Conservation (phyloP, 2,888 invertebrate species). For the Adineta ricciae region DNA sequence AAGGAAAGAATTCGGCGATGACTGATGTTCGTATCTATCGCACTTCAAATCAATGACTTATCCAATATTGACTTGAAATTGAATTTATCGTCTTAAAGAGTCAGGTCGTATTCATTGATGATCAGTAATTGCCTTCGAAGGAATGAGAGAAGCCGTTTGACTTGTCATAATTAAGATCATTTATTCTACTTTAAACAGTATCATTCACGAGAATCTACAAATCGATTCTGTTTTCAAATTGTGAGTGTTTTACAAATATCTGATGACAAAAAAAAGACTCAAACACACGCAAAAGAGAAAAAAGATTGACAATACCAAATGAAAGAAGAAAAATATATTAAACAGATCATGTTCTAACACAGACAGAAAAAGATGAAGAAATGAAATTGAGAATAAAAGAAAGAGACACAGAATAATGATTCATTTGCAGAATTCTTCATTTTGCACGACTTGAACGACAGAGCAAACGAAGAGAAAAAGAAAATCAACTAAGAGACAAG, state of each 20-base stretch:
- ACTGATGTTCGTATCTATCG: too few species aligned
- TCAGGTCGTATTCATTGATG: too few species aligned
- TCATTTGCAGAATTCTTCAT: not conserved
- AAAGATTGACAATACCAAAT: not conserved
- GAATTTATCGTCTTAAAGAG: too few species aligned
- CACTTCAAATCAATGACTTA: too few species aligned
- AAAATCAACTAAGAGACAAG: not conserved
- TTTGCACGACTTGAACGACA: not conserved
- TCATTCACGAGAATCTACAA: conserved; percentile 3
- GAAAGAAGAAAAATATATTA: not conserved
- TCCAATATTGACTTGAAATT: too few species aligned
- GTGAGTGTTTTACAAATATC: not conserved
- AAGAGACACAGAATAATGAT: not conserved
- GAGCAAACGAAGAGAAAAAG: not conserved
- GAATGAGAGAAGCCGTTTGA: too few species aligned
- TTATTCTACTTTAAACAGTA: not conserved
- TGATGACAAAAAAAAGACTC: not conserved
- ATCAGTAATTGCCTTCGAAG: too few species aligned
- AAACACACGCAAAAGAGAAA: not conserved
- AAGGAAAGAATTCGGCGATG: too few species aligned
- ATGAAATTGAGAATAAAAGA: not conserved
- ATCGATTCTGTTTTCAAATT: not conserved
- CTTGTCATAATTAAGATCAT: not conserved
- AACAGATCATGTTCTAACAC: not conserved
- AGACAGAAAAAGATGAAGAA: not conserved